A percentile compares a stretch with the other conserved stretches of the same genome.
Conservation (phyloP, 2,888 invertebrate genomes). For the Thymelicus sylvestris region DNA sequence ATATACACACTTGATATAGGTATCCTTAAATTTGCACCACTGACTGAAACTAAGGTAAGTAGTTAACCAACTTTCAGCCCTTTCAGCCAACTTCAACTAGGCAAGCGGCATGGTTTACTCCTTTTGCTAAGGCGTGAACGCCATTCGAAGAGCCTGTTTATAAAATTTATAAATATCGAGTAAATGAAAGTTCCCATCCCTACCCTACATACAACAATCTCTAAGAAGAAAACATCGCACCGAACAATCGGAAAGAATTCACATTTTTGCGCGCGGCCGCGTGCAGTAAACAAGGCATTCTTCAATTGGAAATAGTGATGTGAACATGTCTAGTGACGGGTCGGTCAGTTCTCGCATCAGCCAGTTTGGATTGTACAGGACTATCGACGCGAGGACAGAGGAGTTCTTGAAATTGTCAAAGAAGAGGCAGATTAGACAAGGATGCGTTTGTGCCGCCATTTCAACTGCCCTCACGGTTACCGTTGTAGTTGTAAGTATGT, state of each 20-base stretch:
- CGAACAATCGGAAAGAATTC: constrained; percentile 55
- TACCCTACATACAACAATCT: constrained; percentile 60
- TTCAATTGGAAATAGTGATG: constrained; percentile 58
- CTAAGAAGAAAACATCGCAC: constrained; percentile 66
- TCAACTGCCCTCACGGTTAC: constrained; percentile 76
- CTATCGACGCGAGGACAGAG: constrained; percentile 72
- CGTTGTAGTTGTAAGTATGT: constrained; percentile 73
- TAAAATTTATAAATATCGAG: constrained; percentile 45
- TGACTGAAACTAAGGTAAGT: no score
- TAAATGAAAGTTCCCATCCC: constrained; percentile 49
- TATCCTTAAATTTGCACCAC: no score
- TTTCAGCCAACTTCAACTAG: no score
- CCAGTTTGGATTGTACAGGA: constrained; percentile 75
- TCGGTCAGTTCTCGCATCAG: constrained; percentile 65
- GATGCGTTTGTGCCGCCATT: constrained; percentile 75
- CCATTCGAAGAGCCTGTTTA: no score
- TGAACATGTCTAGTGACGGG: constrained; percentile 70
- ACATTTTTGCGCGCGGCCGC: constrained; percentile 65
- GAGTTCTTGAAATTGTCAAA: constrained; percentile 73
- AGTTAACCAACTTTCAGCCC: no score
- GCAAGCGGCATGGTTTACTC: no score
- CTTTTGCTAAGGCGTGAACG: no score
- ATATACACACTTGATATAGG: no score
- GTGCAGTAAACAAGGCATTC: constrained; percentile 45
- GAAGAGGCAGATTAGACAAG: constrained; percentile 71